Base-by-base conservation (phyloP, 2,888 invertebrate species). In the Euplexia lucipara region DNA sequence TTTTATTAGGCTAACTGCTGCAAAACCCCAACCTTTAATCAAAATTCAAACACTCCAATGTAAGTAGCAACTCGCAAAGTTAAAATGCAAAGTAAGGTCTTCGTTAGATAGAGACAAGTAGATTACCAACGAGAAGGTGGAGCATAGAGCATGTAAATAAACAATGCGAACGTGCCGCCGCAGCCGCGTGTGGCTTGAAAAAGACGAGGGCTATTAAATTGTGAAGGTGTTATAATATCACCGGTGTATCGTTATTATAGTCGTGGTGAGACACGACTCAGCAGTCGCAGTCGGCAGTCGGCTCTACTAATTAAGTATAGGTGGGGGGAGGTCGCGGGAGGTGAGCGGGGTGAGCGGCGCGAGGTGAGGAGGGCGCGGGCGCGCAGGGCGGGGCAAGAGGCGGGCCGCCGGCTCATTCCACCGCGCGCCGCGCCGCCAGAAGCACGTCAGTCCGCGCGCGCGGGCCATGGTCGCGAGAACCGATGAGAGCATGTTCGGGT, bases 381-480 rank as follows among this genome's bases (percentile, higher is more conserved):
- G 74, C 82, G 86, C 81, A 83, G 82, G 86, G 85, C 84, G 88
- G 85, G 81, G 85, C 85, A 85, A 80, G 88, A 87, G 90, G 91
- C 89, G 91, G 90, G 87, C 87, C 89, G 74, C 85, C 85, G 70
- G 65, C 75, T 91, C 95, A 94, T 91, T 93, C 93, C 92, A 92
- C 95, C 92, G 93, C 95, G 95, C 94, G 92, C 92, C 94, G 92
- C 92, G 92, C 89, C 86, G 85, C 89, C 76, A 82, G 83, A 78
- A 87, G 88, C 91, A 92, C 94, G 93, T 90, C 80, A 73, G 88
- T 86, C 90, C 90, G 91, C 91, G 92, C 94, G 95, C 93, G 95
- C 96, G 97, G 97, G 97, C 96, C 96, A 97, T 97, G 96, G 97
- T 97, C 97, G 97, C 97, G 96, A 97, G 97, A 96, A 97, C 96